phyloP scores from a whole-genome alignment of 2,888 invertebrate species.

The Fissipunctia ypsillon region DNA sequence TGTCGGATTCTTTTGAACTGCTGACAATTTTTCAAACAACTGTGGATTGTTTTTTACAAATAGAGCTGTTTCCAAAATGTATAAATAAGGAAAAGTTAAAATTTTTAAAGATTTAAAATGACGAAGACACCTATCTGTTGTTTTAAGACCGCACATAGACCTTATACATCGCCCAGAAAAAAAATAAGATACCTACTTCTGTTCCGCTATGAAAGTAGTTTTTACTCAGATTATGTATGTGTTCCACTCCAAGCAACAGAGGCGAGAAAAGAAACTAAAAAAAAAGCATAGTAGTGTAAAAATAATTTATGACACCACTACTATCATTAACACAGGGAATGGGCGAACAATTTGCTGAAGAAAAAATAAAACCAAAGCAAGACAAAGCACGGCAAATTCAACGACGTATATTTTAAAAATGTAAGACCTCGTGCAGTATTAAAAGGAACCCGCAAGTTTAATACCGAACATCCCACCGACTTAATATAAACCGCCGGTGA shows the following conservation, averaged over 20 bases:
- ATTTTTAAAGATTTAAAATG: too few species aligned
- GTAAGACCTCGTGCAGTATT: slow-evolving; percentile 72
- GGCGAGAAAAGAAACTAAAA: slow-evolving; percentile 9
- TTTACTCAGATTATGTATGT: too few species aligned
- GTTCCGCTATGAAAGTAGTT: too few species aligned
- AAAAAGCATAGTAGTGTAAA: slow-evolving; percentile 16
- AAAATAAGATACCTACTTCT: too few species aligned
- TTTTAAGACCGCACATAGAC: too few species aligned
- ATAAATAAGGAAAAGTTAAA: too few species aligned
- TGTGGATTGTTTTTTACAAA: too few species aligned
- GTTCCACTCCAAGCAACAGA: slow-evolving; percentile 5
- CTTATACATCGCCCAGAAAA: too few species aligned
- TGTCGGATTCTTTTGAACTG: too few species aligned
- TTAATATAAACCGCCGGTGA: slow-evolving; percentile 71
- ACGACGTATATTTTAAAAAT: slow-evolving; percentile 62
- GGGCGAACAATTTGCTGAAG: slow-evolving; percentile 13
- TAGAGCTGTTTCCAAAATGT: too few species aligned
- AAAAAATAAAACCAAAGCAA: slow-evolving; percentile 41
- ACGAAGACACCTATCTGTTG: too few species aligned
- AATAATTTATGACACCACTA: slow-evolving; percentile 11
- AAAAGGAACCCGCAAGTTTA: slow-evolving; percentile 74
- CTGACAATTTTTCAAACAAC: too few species aligned
- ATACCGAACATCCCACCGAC: slow-evolving; percentile 67
- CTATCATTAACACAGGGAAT: slow-evolving; percentile 18
- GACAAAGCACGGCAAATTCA: slow-evolving; percentile 62